Base-by-base conservation (phyloP, 1,140 invertebrate genomes). In the Pemphigus obesinymphae region DNA sequence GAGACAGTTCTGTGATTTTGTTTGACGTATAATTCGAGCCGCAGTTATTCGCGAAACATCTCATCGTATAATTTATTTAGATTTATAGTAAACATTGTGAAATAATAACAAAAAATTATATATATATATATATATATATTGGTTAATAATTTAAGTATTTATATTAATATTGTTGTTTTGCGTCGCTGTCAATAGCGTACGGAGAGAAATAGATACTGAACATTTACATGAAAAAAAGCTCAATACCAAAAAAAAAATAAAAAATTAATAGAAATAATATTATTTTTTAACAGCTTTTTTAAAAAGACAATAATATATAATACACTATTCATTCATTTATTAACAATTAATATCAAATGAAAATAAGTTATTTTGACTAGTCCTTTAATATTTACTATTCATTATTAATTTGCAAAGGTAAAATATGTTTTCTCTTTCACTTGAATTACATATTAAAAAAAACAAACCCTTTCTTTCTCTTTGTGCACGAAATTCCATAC, bases 1-100 rank as follows among this genome's bases (percentile, higher is more conserved):
- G 93, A 95, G 89, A 95, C 93, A 86, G 93, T 95, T 89, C 93
- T 95, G 90, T 95, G 93, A 95, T 90, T 80, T 45, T 80, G 23
- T 80, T 80, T 23, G 76, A 80, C 37, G 76, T 80, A 17, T 80
- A 61, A 29, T 61, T 40, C n/a, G 31, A 80, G 20, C 31, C n/a
- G 15, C 13, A 29, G 7, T 3, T 8, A 7, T n/a, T 5, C n/a
- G 2, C n/a, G 20, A 26, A 80, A 40, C 15, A 45, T 63, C n/a
- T 61, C 13, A 40, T 31, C 10, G 1, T 45, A 31, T 31, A 48
- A 13, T 80, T 20, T 2, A 40, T 26, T 34, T 26, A 78, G 29
- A 43, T 20, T 10, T 61, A 61, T 17, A 76, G 11, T 43, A 3
- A 37, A 26, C 20, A 40, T 55, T 55, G 29, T 40, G n/a, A 29